Base-by-base conservation (phyloP, 2,113 vertebrate species). In the Chaetodon auriga region DNA sequence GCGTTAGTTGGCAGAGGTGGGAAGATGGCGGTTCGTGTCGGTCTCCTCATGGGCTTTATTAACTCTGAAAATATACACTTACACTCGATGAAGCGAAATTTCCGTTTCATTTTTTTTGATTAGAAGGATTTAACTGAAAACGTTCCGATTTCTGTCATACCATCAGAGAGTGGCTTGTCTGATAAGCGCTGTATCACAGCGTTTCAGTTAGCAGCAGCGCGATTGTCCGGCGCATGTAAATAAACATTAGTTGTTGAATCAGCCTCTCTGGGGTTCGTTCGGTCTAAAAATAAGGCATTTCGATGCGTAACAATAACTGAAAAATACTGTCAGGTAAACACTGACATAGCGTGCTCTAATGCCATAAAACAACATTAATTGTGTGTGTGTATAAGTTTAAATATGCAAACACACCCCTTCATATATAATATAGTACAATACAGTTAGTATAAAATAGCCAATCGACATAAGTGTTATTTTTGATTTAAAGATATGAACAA, bases 11-110 rank as follows among this genome's bases (percentile, higher is more conserved):
- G 63, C 15, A 49, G 53, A 46, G 63, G 75, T 14, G 55, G 75
- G 54, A 88, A 91, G 77, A 92, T 91, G 91, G 87, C 85, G 80
- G 80, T 35, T 14, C 2, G 4, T 30, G 6, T 55, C 3, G 45
- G 35, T 19, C 7, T 2, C 30, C 30, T 3, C 30, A 3, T 30
- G 30, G 3, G 30, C 2, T 43, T 6, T 45, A 2, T 3, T 51
- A 6, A 75, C 7, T 38, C 23, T 30, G 19, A 60, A 19, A 71
- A 7, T 7, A 54, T 0, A 55, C 3, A 2, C 18, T 1, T 36
- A 0, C 2, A 23, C 14, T 48, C 14, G 8, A 10, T 9, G 13
- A 7, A 1, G 5, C 30, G 1, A 62, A 12, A 13, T 12, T 25
- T 63, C 5, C 38, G 6, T 38, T 51, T 15, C 2, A 48, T 12